phyloP scores from a whole-genome alignment of 1,140 invertebrate genomes.

The Dolichoris vasculosae region DNA sequence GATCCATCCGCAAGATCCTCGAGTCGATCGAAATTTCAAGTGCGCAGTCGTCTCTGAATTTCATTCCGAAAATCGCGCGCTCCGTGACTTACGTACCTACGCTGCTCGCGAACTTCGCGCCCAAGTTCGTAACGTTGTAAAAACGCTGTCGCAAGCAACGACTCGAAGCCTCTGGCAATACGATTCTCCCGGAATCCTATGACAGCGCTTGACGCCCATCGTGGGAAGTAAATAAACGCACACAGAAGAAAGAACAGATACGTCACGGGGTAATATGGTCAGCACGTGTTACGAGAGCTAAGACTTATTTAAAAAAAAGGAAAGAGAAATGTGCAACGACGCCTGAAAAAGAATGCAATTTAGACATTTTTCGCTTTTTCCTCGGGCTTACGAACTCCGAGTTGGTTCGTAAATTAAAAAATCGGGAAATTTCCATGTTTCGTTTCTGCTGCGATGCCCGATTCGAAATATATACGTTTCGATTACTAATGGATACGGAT shows the following conservation, averaged over 20 bases:
- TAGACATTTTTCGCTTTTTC: constrained; percentile 1
- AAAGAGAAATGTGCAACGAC: background rate
- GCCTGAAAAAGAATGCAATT: background rate
- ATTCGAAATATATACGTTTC: too few relatives aligned
- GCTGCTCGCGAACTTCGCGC: too few relatives aligned
- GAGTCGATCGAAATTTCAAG: constrained; percentile 27
- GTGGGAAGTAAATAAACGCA: constrained; percentile 27
- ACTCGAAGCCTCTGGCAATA: constrained; percentile 48
- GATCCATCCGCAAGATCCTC: background rate
- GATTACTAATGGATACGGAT: too few relatives aligned
- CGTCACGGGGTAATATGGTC: constrained; percentile 14
- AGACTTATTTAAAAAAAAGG: background rate
- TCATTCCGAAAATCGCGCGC: constrained; percentile 22
- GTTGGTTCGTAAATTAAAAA: background rate
- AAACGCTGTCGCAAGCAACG: constrained; percentile 8
- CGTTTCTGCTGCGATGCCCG: background rate
- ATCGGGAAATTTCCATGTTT: constrained; percentile 7
- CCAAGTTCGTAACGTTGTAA: constrained; percentile 1
- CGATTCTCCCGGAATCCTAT: constrained; percentile 62
- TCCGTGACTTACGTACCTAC: too few relatives aligned
- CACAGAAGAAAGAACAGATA: background rate
- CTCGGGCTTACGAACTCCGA: background rate
- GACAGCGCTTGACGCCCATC: constrained; percentile 40
- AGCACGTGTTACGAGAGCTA: background rate
- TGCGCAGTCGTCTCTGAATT: constrained; percentile 13